These are phyloP conservation scores for Aplocera efformata DNA, from an alignment of 2,888 invertebrate genomes.

Conservation along the genomic window DNA sequence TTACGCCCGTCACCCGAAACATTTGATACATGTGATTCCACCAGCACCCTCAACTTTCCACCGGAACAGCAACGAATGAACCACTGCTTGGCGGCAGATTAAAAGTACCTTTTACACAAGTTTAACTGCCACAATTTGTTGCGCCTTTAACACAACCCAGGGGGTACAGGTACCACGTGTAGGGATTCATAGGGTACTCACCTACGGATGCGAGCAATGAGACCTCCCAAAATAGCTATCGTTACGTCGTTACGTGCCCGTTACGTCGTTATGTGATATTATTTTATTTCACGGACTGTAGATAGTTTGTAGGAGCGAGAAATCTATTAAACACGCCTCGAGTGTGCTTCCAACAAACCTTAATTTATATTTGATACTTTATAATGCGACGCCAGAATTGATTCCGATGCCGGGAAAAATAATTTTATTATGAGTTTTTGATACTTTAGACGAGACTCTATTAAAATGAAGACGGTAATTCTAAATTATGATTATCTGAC, in stretches of 20 bases:
- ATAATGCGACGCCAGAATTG: slow-evolving; percentile 14
- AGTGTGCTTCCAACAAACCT: slow-evolving; percentile 17
- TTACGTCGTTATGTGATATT: slow-evolving; percentile 2
- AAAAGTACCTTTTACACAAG: too few relatives aligned
- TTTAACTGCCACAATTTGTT: too few relatives aligned
- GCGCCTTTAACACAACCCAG: too few relatives aligned
- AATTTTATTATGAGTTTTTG: slow-evolving; percentile 6
- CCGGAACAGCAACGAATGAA: too few relatives aligned
- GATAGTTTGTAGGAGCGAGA: slow-evolving; percentile 48
- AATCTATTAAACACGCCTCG: slow-evolving; percentile 58
- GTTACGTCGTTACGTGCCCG: not conserved
- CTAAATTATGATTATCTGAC: slow-evolving; percentile 1
- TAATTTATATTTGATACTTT: slow-evolving; percentile 20
- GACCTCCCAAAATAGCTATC: too few relatives aligned
- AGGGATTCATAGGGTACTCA: too few relatives aligned
- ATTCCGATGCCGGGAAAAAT: slow-evolving; percentile 15
- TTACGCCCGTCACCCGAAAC: too few relatives aligned
- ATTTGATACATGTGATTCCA: too few relatives aligned
- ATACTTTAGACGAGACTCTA: not conserved
- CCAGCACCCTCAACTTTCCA: too few relatives aligned
- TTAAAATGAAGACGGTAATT: slow-evolving; percentile 1
- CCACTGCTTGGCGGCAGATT: too few relatives aligned
- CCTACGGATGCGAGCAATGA: too few relatives aligned
- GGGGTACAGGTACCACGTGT: too few relatives aligned
- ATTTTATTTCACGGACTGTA: slow-evolving; percentile 7